Evolutionary conservation across 2,113 vertebrate species (phyloP).

Genomic region (Pelecanoides urinatrix): DNA sequence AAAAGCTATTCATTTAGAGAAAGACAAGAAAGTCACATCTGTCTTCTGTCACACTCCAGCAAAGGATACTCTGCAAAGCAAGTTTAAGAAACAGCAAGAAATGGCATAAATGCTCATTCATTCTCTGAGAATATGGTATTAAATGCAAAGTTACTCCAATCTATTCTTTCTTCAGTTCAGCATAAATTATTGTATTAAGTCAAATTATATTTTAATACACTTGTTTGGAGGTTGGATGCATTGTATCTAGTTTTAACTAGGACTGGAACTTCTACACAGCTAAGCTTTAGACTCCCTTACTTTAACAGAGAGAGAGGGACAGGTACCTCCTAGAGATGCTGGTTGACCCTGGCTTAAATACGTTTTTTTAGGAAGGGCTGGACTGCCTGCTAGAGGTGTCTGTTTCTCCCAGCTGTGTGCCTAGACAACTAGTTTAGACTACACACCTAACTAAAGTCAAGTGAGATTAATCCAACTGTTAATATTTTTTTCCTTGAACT

Average conservation of each 20-base stretch:
- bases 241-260: background rate
- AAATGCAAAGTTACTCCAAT: background rate
- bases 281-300: background rate
- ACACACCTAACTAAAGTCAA: background rate
- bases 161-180: background rate
- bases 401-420: background rate
- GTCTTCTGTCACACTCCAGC: background rate
- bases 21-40: background rate
- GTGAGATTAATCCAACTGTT: background rate
- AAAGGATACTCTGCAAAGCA: background rate
- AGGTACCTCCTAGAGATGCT: background rate
- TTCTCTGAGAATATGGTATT: background rate
- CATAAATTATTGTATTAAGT: background rate
- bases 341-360: background rate
- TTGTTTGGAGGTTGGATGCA: background rate
- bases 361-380: background rate
- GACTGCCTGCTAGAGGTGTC: background rate
- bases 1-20: background rate
- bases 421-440: background rate
- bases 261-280: background rate
- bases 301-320: background rate
- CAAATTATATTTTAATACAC: background rate
- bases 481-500: background rate
- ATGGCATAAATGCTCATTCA: background rate
- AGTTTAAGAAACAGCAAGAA: background rate